Conservation (phyloP, 2,797 vertebrate species). For the Crenichthys baileyi region DNA sequence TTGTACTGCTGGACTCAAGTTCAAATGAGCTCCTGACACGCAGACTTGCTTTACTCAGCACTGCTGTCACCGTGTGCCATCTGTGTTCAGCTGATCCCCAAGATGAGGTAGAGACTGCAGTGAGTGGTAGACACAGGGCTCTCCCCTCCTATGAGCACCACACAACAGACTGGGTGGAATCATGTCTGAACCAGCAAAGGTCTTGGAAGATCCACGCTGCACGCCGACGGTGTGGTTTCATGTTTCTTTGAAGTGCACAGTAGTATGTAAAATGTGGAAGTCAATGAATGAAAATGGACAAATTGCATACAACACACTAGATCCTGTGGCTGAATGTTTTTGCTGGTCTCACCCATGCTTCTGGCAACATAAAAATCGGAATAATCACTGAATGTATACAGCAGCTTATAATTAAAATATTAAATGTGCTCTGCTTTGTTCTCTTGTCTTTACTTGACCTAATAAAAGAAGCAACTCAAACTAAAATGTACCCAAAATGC, state of each 20-base stretch:
- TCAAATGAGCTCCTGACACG: conserved; percentile 43
- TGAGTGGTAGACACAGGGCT: conserved; percentile 56
- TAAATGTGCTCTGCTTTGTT: conserved; percentile 84
- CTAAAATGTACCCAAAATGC: neutral
- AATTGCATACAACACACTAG: conserved; percentile 83
- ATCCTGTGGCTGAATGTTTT: conserved; percentile 86
- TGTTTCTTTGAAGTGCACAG: conserved; percentile 79
- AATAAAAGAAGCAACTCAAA: neutral
- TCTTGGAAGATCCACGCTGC: conserved; percentile 67
- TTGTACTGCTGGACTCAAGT: conserved; percentile 40
- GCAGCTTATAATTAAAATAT: conserved; percentile 90
- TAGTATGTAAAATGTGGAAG: conserved; percentile 78
- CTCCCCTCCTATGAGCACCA: conserved; percentile 46
- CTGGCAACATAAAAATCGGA: conserved; percentile 86
- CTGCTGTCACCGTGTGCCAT: conserved; percentile 58
- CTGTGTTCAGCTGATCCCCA: conserved; percentile 70
- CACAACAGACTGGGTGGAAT: conserved; percentile 64
- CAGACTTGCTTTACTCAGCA: conserved; percentile 67
- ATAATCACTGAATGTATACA: conserved; percentile 91
- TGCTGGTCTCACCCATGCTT: conserved; percentile 88
- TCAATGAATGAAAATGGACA: conserved; percentile 77
- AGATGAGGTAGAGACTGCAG: conserved; percentile 56
- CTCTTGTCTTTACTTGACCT: conserved; percentile 75
- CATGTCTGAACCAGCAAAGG: conserved; percentile 45
- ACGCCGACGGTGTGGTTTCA: conserved; percentile 77